Evolutionary conservation across 2,797 vertebrate genomes (phyloP).

Genomic region (Toxotes lorentzi): DNA sequence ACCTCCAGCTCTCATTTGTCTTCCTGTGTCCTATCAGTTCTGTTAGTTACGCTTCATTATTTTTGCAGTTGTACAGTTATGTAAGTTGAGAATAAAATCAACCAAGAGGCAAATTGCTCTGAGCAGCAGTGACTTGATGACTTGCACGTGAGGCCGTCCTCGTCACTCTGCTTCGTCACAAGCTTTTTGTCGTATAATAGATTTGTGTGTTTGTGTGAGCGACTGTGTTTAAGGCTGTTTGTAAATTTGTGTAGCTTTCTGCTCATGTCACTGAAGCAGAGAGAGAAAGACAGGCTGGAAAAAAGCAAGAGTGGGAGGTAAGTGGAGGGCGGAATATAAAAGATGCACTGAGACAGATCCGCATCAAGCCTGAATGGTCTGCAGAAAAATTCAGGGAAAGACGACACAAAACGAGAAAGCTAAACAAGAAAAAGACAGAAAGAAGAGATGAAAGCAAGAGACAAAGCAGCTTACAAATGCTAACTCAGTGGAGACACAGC

Average conservation of each 20-base stretch:
- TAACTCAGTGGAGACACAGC: slow-evolving; percentile 9
- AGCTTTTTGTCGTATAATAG: background rate
- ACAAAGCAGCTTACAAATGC: slow-evolving; percentile 38
- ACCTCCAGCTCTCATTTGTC: background rate
- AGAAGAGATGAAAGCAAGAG: background rate
- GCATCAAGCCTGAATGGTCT: slow-evolving; percentile 18
- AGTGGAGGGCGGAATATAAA: slow-evolving; percentile 11
- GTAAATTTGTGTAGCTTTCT: slow-evolving; percentile 1
- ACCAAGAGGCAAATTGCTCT: slow-evolving; percentile 41
- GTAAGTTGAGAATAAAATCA: slow-evolving; percentile 42
- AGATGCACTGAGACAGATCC: slow-evolving; percentile 33
- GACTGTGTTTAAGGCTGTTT: background rate
- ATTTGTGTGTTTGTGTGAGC: background rate
- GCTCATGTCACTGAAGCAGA: background rate
- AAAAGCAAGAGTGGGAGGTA: background rate
- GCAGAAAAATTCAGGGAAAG: background rate
- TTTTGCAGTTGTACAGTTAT: slow-evolving; percentile 42
- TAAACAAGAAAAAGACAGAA: background rate
- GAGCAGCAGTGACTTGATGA: slow-evolving; percentile 22
- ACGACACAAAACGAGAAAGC: background rate
- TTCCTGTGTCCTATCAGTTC: slow-evolving; percentile 1
- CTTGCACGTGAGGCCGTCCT: slow-evolving; percentile 6
- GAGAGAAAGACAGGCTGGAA: background rate
- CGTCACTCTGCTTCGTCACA: background rate
- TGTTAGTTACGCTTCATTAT: slow-evolving; percentile 35